Evolutionary conservation across 1,140 invertebrate genomes (phyloP).

Genomic region (Drosophila neocordata): DNA sequence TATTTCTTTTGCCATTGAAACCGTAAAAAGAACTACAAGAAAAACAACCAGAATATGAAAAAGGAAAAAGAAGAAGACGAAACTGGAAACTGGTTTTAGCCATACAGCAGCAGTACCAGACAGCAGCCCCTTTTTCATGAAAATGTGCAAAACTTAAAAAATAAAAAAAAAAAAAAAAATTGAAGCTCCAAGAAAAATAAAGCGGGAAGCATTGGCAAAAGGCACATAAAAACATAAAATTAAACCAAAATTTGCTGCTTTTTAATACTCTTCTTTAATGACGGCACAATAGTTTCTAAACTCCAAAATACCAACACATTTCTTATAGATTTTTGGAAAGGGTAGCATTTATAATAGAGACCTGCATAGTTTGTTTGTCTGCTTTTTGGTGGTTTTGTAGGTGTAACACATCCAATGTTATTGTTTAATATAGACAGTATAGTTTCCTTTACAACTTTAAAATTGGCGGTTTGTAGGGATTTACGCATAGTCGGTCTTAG

Average conservation of each 20-base stretch:
- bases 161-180: slow-evolving; percentile 29
- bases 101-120: slow-evolving; percentile 3
- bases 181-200: slow-evolving; percentile 20
- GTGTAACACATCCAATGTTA: too few relatives aligned
- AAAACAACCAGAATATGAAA: slow-evolving; percentile 30
- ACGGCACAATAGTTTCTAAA: too few relatives aligned
- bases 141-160: slow-evolving; percentile 61
- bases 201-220: slow-evolving; percentile 24
- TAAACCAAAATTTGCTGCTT: neutral
- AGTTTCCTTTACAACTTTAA: too few relatives aligned
- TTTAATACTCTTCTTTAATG: too few relatives aligned
- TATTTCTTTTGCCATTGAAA: slow-evolving; percentile 64
- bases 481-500: neutral
- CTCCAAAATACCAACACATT: too few relatives aligned
- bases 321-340: too few relatives aligned
- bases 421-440: too few relatives aligned
- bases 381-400: too few relatives aligned
- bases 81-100: slow-evolving; percentile 65
- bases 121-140: slow-evolving; percentile 60
- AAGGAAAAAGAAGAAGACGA: slow-evolving; percentile 1
- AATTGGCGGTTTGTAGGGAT: neutral
- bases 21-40: slow-evolving; percentile 48
- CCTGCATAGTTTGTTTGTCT: too few relatives aligned
- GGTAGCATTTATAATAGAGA: too few relatives aligned
- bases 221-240: slow-evolving; percentile 13